phyloP scores from a whole-genome alignment of 2,113 vertebrate genomes.

The Psittacara wagleri region DNA sequence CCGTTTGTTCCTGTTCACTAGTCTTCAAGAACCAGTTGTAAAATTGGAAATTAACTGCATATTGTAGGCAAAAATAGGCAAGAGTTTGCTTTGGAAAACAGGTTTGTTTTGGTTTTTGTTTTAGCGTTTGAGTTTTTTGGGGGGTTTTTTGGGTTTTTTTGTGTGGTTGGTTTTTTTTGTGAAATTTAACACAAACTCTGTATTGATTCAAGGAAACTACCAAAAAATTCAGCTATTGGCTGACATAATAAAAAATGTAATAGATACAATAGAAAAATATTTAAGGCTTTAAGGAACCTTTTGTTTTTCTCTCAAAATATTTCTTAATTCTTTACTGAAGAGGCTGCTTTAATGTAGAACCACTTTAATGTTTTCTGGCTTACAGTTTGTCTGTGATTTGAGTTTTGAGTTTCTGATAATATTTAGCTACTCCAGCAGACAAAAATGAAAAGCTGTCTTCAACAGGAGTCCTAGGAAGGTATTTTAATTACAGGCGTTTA shows the following conservation, averaged over 20 bases:
- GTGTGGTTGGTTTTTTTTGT: neutral
- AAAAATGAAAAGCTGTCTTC: neutral
- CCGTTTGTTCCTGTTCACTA: neutral
- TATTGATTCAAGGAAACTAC: neutral
- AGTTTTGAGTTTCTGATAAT: neutral
- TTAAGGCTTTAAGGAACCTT: neutral
- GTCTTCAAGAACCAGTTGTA: neutral
- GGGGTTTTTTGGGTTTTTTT: rapidly evolving
- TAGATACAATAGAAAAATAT: neutral
- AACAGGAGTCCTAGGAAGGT: neutral
- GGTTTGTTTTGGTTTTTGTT: neutral
- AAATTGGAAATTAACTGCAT: neutral
- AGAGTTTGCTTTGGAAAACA: neutral
- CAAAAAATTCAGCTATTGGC: neutral
- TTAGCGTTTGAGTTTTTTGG: neutral
- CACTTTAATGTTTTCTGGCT: neutral
- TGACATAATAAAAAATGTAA: neutral
- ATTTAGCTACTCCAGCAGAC: neutral
- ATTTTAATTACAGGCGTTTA: neutral
- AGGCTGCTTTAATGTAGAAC: neutral
- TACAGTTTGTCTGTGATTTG: neutral
- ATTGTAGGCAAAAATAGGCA: neutral
- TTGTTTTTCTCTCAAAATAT: neutral
- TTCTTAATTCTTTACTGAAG: neutral
- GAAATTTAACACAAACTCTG: neutral